Evolutionary conservation across 53 echinoderm and acorn worm species (phyloP).

Genomic region (Mesocentrotus franciscanus): DNA sequence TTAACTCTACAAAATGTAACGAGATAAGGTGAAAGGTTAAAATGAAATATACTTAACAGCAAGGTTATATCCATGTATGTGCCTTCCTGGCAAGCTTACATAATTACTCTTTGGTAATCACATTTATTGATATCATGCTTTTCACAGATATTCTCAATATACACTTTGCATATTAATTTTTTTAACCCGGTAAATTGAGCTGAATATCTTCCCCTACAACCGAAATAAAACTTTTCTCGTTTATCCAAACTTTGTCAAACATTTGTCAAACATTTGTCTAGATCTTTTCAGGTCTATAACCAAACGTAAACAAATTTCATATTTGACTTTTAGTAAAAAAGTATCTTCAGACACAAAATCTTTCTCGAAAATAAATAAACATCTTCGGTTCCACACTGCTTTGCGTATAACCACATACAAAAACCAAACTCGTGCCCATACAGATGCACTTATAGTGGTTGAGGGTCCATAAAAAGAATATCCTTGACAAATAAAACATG

Average conservation of each 20-base stretch:
- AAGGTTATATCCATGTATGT: no score
- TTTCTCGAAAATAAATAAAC: conserved; percentile 39
- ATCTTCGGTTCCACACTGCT: conserved; percentile 11
- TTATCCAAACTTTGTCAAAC: conserved; percentile 19
- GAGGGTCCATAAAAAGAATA: not conserved
- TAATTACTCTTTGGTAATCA: no score
- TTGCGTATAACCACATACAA: not conserved
- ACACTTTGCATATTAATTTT: no score
- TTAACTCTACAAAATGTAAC: no score
- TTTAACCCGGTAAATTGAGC: no score
- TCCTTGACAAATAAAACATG: not conserved
- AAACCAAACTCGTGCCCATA: conserved; percentile 59
- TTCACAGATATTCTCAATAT: no score
- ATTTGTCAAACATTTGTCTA: conserved; percentile 20
- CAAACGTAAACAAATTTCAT: conserved; percentile 37
- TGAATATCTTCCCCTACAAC: not conserved
- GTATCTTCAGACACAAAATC: not conserved
- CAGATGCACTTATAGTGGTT: not conserved
- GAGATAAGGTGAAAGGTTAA: no score
- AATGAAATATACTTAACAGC: no score
- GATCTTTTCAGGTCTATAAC: conserved; percentile 27
- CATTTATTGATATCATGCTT: no score
- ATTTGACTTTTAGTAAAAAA: not conserved
- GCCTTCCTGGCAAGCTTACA: no score
- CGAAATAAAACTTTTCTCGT: not conserved